Base-by-base conservation (phyloP, 2,888 invertebrate genomes). In the Meta bourneti region DNA sequence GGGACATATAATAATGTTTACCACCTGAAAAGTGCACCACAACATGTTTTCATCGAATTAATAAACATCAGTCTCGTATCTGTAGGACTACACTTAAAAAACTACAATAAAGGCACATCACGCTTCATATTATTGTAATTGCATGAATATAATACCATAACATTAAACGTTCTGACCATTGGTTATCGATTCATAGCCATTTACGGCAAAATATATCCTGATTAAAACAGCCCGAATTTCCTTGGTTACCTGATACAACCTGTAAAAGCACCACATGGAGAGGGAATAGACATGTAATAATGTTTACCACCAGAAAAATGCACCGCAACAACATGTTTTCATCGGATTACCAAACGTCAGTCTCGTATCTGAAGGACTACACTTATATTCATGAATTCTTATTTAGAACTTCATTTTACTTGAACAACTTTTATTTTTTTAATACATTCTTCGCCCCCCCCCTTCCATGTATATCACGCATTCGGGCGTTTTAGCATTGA, bases 401-500 rank as follows among this genome's bases (percentile, higher is more conserved):
- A 87, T 72, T 80, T 87, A 71, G 79, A 79, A 72, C 52, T 78
- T 48, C 86, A 86, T 86, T 86, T 86, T 86, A 86, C 78, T 52
- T 70, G 52, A 52, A 9, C 20, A 72, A 79, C 79, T 87, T 80
- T 87, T 20, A 54, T 80, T 74, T 61, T 88, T 48, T 81, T 54
- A 81, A 80, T 74, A 49, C 80, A 74, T 81, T 71, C 78, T 49
- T 4, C 78, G 2, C 69, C 54, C 49, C 74, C 54, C 61, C 84
- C 49, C 13, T 34, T 51, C 49, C 70, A 70, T 77, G 82, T 90
- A 78, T 78, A 72, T 90, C 89, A 79, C 89, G 84, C 83, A 90
- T 90, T 81, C 89, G 78, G 61, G 84, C 89, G 71, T 79, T 90
- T 90, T 84, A 90, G 84, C 89, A 90, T 90, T 90, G 89, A 90